phyloP scores from a whole-genome alignment of 2,797 vertebrate genomes.

The Neopelma chrysocephalum region DNA sequence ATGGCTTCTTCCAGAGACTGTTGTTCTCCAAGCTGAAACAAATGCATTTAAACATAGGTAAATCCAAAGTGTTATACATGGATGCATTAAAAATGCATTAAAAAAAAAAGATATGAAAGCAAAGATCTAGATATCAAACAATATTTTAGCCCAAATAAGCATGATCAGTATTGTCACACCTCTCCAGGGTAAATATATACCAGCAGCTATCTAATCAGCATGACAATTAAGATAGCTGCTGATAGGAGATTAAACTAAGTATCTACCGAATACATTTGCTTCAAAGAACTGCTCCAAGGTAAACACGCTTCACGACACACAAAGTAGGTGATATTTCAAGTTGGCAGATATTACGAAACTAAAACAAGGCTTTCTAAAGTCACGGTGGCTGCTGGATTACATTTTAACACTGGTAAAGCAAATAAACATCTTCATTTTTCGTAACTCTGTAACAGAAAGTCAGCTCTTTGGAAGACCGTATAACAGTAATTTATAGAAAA shows the following conservation, averaged over 20 bases:
- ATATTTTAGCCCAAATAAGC: not conserved
- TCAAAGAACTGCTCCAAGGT: conserved; percentile 10
- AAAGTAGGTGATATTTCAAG: not conserved
- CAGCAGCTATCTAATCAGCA: conserved; percentile 32
- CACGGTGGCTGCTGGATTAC: not conserved
- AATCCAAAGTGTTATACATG: not conserved
- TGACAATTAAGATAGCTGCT: not conserved
- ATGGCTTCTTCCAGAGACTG: conserved; percentile 99
- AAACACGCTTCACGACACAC: not conserved
- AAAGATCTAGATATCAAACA: not conserved
- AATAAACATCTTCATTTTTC: not conserved
- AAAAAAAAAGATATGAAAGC: not conserved
- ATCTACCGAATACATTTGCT: not conserved
- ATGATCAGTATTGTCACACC: not conserved
- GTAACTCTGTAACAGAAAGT: not conserved
- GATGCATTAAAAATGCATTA: not conserved
- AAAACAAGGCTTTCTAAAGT: not conserved
- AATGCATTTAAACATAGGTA: not conserved
- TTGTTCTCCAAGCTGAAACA: conserved; percentile 92
- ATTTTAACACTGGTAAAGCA: not conserved
- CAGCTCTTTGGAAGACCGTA: not conserved
- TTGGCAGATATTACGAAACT: not conserved
- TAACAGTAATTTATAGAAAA: not conserved
- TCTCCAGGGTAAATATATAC: not conserved
- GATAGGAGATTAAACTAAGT: not conserved